Percentiles rank a stretch among this genome's conserved stretches.
Conservation (phyloP, 2,113 vertebrate species). For the Leucosticte australis region DNA sequence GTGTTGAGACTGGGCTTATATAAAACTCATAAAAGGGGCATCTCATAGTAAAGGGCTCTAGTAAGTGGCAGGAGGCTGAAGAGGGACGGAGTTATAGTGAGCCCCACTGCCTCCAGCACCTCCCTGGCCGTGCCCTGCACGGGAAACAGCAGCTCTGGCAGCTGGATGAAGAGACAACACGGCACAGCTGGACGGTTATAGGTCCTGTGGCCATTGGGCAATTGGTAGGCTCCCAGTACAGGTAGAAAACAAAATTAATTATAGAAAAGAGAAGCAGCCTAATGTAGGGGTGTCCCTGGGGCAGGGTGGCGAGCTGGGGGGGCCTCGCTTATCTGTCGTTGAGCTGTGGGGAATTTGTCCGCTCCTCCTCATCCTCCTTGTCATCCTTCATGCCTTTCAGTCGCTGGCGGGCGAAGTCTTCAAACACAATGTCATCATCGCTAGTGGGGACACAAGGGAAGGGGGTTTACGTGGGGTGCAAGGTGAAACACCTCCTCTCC, state of each 20-base stretch:
- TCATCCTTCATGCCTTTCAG: slow-evolving; percentile 88
- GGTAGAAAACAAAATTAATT: slow-evolving; percentile 58
- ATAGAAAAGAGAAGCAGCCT: slow-evolving; percentile 63
- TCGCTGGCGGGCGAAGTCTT: slow-evolving; percentile 93
- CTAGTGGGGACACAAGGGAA: slow-evolving; percentile 59
- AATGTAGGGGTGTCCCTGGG: slow-evolving; percentile 16
- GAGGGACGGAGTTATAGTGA: background rate
- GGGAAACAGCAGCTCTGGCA: background rate
- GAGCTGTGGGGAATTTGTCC: slow-evolving; percentile 81
- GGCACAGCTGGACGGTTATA: slow-evolving; percentile 67
- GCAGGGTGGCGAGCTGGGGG: background rate
- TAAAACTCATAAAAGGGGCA: slow-evolving; percentile 47
- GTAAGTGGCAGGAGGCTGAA: background rate
- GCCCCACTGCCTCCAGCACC: background rate
- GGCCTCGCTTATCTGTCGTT: slow-evolving; percentile 80
- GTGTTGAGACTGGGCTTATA: background rate
- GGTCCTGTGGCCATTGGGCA: slow-evolving; percentile 49
- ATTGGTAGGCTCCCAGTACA: slow-evolving; percentile 47
- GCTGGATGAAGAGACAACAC: slow-evolving; percentile 39
- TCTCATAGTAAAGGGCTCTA: slow-evolving; percentile 26
- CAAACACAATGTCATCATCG: slow-evolving; percentile 95
- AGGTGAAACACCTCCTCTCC: background rate
- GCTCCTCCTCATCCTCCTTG: slow-evolving; percentile 89
- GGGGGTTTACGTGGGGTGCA: background rate
- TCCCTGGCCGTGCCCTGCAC: background rate